Evolutionary conservation across 2,113 vertebrate genomes (phyloP), one percentile per base, ranked within the genome.

Genomic region (Stigmatopora argus): DNA sequence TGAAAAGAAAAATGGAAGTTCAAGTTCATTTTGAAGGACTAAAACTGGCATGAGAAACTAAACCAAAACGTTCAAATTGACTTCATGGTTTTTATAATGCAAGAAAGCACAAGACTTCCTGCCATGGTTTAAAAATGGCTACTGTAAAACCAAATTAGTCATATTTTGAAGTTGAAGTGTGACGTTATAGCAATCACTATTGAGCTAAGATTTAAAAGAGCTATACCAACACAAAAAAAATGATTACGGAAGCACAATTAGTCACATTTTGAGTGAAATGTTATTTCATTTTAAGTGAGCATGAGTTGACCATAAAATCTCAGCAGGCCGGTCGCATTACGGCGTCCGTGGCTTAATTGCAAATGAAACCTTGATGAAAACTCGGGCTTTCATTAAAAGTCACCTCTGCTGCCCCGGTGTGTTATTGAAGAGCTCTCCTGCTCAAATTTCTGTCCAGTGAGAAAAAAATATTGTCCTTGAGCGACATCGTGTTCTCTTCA

Each of bases 351-450:
- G 1, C 1, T 23, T n/a, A 4, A 44, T 61, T 8, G 3, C n/a
- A 45, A 86, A 90, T 91, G 87, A 85, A 76, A 82, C 85, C 81
- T 78, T 84, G 87, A 86, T 88, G 89, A 90, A 88, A 61, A 90
- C 86, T 74, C 44, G 66, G 49, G 67, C 35, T 57, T 79, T 88
- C 81, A 89, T 90, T 89, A 91, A 88, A 82, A 80, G 47, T 83
- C 78, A 90, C 86, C 86, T 88, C 82, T 72, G 57, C 3, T 1
- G 69, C 12, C 23, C 23, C 23, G 87, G 74, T 72, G n/a, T n/a
- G 79, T 86, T 85, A 81, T 83, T 81, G 77, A 86, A 85, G 75
- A 71, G 21, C 75, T 41, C 81, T 86, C 84, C 78, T 83, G 64
- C 84, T 90, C 85, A 62, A 65, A 56, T 56, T 56, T 56, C 23